Conservation (phyloP, 2,113 vertebrate species). For the Apaloderma vittatum region DNA sequence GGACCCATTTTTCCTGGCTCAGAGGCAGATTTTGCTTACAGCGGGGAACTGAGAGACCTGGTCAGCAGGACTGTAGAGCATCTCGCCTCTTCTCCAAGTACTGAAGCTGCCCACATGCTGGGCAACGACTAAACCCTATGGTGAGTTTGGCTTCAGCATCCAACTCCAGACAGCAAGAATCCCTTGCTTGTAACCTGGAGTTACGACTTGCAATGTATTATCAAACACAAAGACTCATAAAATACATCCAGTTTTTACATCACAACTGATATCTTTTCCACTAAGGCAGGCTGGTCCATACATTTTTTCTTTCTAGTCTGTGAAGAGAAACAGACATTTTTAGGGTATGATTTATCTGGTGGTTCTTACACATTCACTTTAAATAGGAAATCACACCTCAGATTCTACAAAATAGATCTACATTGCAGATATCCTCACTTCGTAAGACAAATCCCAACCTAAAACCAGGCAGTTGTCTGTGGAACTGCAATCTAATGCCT, state of each 20-base stretch:
- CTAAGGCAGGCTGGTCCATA: neutral
- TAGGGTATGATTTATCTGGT: neutral
- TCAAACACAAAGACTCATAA: neutral
- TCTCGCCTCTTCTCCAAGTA: neutral
- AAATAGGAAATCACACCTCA: neutral
- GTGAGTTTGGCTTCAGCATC: neutral
- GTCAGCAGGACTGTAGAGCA: neutral
- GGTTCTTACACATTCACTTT: neutral
- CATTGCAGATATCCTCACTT: neutral
- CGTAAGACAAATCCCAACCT: neutral
- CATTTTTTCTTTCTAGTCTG: neutral
- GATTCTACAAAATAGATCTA: neutral
- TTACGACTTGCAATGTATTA: neutral
- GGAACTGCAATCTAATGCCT: neutral
- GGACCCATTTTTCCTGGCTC: neutral
- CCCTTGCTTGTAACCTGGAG: slow-evolving; percentile 26
- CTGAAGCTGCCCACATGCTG: neutral
- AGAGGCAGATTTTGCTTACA: neutral
- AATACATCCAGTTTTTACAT: neutral
- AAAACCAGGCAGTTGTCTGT: neutral
- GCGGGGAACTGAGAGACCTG: neutral
- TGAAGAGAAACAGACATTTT: neutral
- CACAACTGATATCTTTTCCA: neutral
- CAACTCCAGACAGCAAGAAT: neutral
- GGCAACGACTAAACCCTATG: neutral